These are phyloP conservation scores for Geothlypis trichas DNA, from an alignment of 2,113 vertebrate species.

Conservation along the genomic window DNA sequence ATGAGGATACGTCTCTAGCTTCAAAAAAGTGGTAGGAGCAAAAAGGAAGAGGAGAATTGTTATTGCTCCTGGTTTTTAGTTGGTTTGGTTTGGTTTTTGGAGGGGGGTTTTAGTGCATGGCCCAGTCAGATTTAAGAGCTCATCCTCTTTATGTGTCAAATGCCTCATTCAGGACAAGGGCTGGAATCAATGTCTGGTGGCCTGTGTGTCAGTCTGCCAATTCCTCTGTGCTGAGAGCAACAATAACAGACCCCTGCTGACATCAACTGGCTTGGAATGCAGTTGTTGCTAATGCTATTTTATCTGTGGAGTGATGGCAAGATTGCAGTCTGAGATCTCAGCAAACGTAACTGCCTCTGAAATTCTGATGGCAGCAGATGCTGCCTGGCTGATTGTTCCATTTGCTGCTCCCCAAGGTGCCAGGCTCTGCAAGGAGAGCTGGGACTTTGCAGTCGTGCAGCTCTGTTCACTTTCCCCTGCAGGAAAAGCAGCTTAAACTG, in stretches of 20 bases:
- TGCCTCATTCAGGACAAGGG: background rate
- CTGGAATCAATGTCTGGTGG: conserved; percentile 8
- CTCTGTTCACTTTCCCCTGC: background rate
- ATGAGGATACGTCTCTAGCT: background rate
- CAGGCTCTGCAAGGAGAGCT: background rate
- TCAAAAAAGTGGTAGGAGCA: background rate
- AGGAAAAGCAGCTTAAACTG: background rate
- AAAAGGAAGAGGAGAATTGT: background rate
- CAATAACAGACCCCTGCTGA: conserved; percentile 38
- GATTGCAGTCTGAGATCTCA: background rate
- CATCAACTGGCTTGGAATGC: conserved; percentile 46
- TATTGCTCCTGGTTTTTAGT: background rate
- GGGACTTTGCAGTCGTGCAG: background rate
- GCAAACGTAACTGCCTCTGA: background rate
- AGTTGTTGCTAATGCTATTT: background rate
- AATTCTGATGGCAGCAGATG: background rate
- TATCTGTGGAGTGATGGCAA: conserved; percentile 16
- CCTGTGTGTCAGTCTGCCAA: background rate
- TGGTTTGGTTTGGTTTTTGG: background rate
- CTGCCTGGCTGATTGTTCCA: background rate
- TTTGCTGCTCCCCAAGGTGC: background rate
- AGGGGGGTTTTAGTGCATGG: background rate
- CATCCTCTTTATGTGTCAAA: background rate
- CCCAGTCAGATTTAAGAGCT: background rate
- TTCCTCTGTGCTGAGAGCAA: conserved; percentile 11